A percentile compares a stretch with the other conserved stretches of the same genome.
Conservation (phyloP, 2,113 vertebrate genomes). For the Malurus cyaneus region DNA sequence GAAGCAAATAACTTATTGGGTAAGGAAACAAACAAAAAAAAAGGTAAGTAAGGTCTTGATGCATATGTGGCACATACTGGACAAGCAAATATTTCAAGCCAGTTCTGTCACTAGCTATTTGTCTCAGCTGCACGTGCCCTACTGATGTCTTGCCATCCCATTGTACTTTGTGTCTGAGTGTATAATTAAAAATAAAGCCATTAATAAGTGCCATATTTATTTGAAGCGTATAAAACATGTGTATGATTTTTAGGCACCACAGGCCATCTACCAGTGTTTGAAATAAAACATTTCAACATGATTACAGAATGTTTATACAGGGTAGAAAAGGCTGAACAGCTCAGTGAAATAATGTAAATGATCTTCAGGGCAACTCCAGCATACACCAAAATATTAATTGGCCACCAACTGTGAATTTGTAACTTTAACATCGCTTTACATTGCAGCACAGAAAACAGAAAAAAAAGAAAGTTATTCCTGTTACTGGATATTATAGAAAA, state of each 20-base stretch:
- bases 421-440: background rate
- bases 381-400: background rate
- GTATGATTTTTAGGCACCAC: background rate
- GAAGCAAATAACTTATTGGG: background rate
- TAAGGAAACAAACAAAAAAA: background rate
- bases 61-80: background rate
- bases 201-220: background rate
- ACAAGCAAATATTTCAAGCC: background rate
- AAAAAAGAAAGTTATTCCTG: background rate
- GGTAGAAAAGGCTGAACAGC: background rate
- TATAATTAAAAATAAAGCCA: background rate
- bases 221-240: background rate
- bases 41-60: accelerated
- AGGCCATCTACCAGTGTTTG: background rate
- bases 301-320: background rate
- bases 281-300: constrained; percentile 25
- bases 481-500: background rate
- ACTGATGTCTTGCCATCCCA: background rate
- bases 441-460: background rate
- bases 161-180: background rate
- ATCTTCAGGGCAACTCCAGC: constrained; percentile 5
- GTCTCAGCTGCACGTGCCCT: background rate
- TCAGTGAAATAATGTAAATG: constrained; percentile 44
- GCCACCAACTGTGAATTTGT: background rate
- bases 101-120: background rate